Evolutionary conservation across 2,113 vertebrate genomes (phyloP).

Genomic region (Anolis carolinensis): DNA sequence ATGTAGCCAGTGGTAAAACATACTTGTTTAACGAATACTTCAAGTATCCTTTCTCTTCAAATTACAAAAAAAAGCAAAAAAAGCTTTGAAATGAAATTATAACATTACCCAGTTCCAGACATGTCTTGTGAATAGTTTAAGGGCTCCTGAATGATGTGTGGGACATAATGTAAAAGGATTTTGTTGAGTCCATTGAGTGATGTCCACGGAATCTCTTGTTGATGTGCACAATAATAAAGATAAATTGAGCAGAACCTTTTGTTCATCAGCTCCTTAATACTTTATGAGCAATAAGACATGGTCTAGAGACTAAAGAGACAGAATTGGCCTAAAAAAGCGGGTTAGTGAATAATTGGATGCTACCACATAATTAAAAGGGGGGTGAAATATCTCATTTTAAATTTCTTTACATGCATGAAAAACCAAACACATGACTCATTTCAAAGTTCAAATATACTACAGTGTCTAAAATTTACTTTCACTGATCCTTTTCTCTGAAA

Average conservation of each 20-base stretch:
- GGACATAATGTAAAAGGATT: neutral
- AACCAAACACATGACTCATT: constrained; percentile 38
- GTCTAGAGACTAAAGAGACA: constrained; percentile 31
- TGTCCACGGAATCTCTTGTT: constrained; percentile 37
- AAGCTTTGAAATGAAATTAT: neutral
- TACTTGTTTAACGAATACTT: neutral
- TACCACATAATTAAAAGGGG: constrained; percentile 41
- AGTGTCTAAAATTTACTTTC: constrained; percentile 50
- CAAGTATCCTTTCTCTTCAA: constrained; percentile 16
- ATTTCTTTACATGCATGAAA: constrained; percentile 35
- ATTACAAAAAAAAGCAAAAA: neutral
- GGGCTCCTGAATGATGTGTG: constrained; percentile 21
- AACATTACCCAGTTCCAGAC: neutral
- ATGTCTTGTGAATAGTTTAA: neutral
- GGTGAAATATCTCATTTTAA: constrained; percentile 30
- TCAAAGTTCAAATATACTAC: constrained; percentile 21
- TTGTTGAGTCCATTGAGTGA: neutral
- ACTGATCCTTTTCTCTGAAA: neutral
- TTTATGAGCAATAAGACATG: constrained; percentile 47
- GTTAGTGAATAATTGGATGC: constrained; percentile 5
- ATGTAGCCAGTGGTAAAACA: neutral
- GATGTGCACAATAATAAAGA: constrained; percentile 60
- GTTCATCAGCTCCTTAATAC: constrained; percentile 44
- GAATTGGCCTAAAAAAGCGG: constrained; percentile 1
- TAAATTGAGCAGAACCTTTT: constrained; percentile 57